These are phyloP conservation scores for Lithophane socia DNA, from an alignment of 2,888 invertebrate genomes.

Conservation along the genomic window DNA sequence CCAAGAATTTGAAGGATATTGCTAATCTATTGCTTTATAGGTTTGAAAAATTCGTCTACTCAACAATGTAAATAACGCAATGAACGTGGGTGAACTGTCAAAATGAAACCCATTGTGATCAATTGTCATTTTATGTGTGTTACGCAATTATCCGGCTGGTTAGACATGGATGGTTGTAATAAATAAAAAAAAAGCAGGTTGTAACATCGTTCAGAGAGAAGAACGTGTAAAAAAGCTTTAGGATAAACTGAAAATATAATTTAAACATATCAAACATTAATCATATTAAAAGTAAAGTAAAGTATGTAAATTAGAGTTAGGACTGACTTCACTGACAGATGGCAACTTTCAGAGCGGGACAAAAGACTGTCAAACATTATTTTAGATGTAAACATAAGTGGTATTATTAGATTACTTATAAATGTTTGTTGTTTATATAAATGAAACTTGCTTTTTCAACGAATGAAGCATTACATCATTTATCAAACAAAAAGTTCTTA, in stretches of 20 bases:
- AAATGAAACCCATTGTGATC: too few species aligned
- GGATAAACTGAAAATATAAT: neutral
- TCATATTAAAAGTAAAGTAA: neutral
- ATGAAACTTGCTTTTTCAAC: conserved; percentile 13
- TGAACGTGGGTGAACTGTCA: too few species aligned
- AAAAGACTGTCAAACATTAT: neutral
- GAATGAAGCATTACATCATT: conserved; percentile 26
- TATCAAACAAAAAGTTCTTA: conserved; percentile 29
- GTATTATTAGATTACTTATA: neutral
- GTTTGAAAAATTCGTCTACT: too few species aligned
- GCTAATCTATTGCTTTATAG: too few species aligned
- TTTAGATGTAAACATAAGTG: neutral
- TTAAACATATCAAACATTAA: neutral
- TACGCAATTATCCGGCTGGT: too few species aligned
- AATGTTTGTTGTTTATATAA: conserved; percentile 7
- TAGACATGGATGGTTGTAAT: neutral
- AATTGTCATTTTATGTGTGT: too few species aligned
- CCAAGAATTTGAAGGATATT: too few species aligned
- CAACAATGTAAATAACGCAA: too few species aligned
- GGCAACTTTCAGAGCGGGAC: neutral
- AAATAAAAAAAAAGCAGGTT: neutral
- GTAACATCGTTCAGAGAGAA: neutral
- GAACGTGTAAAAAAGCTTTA: neutral
- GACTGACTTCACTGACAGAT: neutral
- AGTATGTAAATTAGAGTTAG: neutral